Evolutionary conservation across 2,113 vertebrate genomes (phyloP).

Genomic region (Colius striatus): DNA sequence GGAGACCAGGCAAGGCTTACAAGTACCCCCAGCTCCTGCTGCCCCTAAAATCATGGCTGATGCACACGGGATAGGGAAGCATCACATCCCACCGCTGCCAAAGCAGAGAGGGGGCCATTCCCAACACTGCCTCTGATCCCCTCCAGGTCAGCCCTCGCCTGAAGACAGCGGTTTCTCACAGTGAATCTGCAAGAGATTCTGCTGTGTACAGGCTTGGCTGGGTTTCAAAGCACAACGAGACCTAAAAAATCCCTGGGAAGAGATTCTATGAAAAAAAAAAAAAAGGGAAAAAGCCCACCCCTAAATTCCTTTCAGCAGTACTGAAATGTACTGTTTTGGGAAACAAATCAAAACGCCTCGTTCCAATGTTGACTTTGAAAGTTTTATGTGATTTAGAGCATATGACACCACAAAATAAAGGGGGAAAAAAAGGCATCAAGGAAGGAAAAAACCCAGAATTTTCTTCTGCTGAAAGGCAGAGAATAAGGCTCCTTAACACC

Average conservation of each 20-base stretch:
- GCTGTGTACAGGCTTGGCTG: not conserved
- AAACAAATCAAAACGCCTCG: constrained; percentile 57
- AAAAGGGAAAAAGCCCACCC: not conserved
- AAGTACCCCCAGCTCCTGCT: not conserved
- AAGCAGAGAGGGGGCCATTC: not conserved
- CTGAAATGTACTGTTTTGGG: constrained; percentile 53
- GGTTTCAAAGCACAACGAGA: constrained; percentile 27
- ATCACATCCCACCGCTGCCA: not conserved
- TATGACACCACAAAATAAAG: constrained; percentile 60
- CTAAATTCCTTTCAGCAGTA: not conserved
- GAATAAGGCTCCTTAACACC: constrained; percentile 34
- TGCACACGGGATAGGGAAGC: rapidly evolving
- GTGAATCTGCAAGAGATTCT: constrained; percentile 11
- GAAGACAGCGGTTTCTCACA: not conserved
- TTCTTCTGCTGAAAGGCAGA: not conserved
- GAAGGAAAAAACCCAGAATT: constrained; percentile 26
- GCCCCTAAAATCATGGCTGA: not conserved
- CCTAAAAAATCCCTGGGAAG: constrained; percentile 49
- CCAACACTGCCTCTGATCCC: not conserved
- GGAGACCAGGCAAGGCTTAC: not conserved
- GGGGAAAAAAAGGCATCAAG: not conserved
- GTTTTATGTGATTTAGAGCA: constrained; percentile 63
- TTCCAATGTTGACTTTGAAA: constrained; percentile 58
- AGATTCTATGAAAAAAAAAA: not conserved
- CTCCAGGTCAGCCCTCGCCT: not conserved